Evolutionary conservation across 2,113 vertebrate genomes (phyloP).

Genomic region (Asarcornis scutulata): DNA sequence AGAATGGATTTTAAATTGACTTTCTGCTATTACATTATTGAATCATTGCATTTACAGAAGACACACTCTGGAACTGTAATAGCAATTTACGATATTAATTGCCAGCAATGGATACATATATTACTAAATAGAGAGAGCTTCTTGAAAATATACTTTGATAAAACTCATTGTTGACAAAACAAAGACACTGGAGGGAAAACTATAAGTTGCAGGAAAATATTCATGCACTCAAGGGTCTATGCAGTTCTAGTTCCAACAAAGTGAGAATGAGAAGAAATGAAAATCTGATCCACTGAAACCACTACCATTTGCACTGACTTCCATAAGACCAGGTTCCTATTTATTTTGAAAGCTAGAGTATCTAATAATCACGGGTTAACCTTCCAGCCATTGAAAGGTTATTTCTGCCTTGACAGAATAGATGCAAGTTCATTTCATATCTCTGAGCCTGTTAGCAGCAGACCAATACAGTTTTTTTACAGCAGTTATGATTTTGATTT

Average conservation of each 20-base stretch:
- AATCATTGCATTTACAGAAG: not conserved
- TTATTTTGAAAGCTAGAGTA: not conserved
- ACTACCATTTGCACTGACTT: not conserved
- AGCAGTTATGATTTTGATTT: not conserved
- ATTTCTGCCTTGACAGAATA: not conserved
- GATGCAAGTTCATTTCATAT: not conserved
- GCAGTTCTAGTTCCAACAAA: not conserved
- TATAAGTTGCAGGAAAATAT: not conserved
- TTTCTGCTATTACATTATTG: not conserved
- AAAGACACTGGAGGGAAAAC: not conserved
- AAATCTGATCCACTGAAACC: not conserved
- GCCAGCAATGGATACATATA: not conserved
- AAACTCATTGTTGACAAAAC: not conserved
- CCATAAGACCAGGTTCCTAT: not conserved
- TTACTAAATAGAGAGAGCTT: not conserved
- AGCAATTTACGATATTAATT: not conserved
- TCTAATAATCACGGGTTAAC: not conserved
- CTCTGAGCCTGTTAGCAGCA: not conserved
- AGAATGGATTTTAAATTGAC: not conserved
- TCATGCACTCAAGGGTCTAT: accelerated
- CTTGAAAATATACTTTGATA: not conserved
- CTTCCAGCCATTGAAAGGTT: not conserved
- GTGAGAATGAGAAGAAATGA: not conserved
- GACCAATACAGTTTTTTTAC: not conserved
- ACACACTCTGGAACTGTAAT: not conserved